A percentile compares a stretch with the other conserved stretches of the same genome.
phyloP scores from a whole-genome alignment of 2,888 invertebrate species.

The Bombylius discolor region DNA sequence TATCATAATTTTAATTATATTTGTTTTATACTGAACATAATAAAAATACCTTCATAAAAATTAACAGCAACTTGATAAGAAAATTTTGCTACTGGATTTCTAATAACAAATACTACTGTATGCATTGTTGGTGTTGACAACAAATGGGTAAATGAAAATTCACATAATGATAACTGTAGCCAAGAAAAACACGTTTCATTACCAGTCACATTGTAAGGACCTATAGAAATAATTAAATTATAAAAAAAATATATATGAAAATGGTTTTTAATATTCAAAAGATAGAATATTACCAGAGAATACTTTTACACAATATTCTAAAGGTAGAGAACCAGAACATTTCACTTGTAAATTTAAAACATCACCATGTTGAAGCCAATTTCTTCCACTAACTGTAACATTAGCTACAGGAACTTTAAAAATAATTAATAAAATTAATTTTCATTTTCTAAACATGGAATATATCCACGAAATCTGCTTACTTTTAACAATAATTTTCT shows the following conservation, averaged over 20 bases:
- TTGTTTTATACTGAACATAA: not conserved
- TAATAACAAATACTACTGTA: conserved; percentile 64
- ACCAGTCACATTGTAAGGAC: conserved; percentile 50
- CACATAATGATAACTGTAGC: conserved; percentile 38
- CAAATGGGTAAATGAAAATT: conserved; percentile 53
- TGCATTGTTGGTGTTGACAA: conserved; percentile 56
- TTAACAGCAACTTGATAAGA: conserved; percentile 61
- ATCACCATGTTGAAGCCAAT: conserved; percentile 75
- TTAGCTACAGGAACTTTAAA: conserved; percentile 56
- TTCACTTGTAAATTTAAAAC: conserved; percentile 54
- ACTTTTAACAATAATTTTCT: conserved; percentile 56
- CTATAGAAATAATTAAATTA: conserved; percentile 15
- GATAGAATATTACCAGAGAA: conserved; percentile 38
- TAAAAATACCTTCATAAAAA: conserved; percentile 62
- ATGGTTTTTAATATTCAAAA: not conserved
- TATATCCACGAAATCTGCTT: conserved; percentile 16
- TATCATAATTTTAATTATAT: not conserved
- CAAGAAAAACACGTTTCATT: conserved; percentile 56
- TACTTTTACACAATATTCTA: conserved; percentile 55
- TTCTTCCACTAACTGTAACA: conserved; percentile 57
- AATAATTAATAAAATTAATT: conserved; percentile 2
- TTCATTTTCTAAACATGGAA: not conserved
- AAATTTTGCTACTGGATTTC: conserved; percentile 59
- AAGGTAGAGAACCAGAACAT: conserved; percentile 63
- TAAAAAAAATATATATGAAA: not conserved